Evolutionary conservation across 2,113 vertebrate species (phyloP), one percentile per base, ranked within the genome.

Genomic region (Oreochromis spilurus): DNA sequence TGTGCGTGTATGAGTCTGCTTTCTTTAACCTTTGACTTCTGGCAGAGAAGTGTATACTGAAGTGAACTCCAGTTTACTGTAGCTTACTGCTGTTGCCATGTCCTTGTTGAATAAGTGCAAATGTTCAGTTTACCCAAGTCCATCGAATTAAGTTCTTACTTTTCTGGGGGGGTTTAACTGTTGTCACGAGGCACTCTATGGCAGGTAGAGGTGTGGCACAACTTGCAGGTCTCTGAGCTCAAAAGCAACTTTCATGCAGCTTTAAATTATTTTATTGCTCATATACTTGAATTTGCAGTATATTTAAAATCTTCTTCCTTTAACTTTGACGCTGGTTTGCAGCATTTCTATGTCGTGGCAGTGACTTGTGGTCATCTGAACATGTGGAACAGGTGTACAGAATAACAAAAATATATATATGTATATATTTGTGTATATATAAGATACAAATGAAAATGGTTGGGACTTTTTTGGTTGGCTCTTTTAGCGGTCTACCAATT

Each of bases 301-400:
- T 45, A 16, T 0, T 75, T 48, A 48, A 75, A 75, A 75, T 48
- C 24, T 72, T 0, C 5, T 43, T 19, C 4, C 40, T 72, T 48
- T 17, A 2, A 48, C 40, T 29, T 72, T 72, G 67, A 72, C 29
- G 40, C 21, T 72, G 21, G 67, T 72, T 72, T 72, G 38, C n/a
- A 24, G 38, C 1, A 17, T 45, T 45, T 72, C 65, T 45, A 0
- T 72, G 67, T 17, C 2, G 0, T 29, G 1, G 14, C 14, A 9
- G 50, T 53, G 50, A 4, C 50, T 53, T n/a, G 19, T 53, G 50
- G 19, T 17, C 4, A 19, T 52, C 50, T 19, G 7, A n/a, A n/a
- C 70, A 48, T 11, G 14, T 29, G 43, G 9, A 75, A 75, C 21
- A 45, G 5, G 17, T 72, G 21, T 10, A 36, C 10, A 62, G 31